Conservation (phyloP, 1,140 invertebrate species). For the Drosophila aff. region DNA sequence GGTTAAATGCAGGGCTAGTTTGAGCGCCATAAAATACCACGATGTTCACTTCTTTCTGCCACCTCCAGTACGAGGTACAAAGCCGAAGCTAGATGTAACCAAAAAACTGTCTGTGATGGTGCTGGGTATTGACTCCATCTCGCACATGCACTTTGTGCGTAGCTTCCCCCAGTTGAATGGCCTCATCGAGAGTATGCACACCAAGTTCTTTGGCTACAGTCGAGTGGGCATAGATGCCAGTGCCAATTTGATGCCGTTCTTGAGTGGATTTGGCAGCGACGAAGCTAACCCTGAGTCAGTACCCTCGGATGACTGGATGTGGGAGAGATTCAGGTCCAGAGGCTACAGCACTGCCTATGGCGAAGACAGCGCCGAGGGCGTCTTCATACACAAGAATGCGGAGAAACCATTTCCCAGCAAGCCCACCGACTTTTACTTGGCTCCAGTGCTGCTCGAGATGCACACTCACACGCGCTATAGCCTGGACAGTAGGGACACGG, state of each 20-base stretch:
- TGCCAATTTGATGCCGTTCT: slow-evolving; percentile 90
- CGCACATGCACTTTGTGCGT: slow-evolving; percentile 92
- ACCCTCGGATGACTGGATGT: slow-evolving; percentile 80
- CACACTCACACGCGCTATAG: slow-evolving; percentile 38
- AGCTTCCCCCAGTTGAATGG: slow-evolving; percentile 90
- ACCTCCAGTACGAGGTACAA: background rate
- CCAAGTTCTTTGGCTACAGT: slow-evolving; percentile 91
- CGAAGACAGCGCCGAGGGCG: slow-evolving; percentile 36
- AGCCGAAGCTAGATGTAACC: background rate
- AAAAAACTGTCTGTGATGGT: slow-evolving; percentile 87
- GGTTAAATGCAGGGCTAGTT: background rate
- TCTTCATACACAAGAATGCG: slow-evolving; percentile 4
- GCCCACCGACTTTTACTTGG: slow-evolving; percentile 46
- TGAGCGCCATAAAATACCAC: slow-evolving; percentile 11
- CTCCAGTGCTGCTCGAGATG: slow-evolving; percentile 47
- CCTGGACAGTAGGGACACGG: slow-evolving; percentile 26
- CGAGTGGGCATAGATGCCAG: slow-evolving; percentile 93
- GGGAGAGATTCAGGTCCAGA: slow-evolving; percentile 35
- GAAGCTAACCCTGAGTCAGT: slow-evolving; percentile 87
- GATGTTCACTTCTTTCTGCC: slow-evolving; percentile 59
- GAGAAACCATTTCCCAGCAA: background rate
- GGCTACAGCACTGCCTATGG: slow-evolving; percentile 48
- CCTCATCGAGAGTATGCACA: slow-evolving; percentile 87
- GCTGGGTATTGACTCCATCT: slow-evolving; percentile 93
- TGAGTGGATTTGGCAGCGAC: slow-evolving; percentile 87